phyloP scores from a whole-genome alignment of 2,797 vertebrate genomes.

The Pelochelys cantorii region DNA sequence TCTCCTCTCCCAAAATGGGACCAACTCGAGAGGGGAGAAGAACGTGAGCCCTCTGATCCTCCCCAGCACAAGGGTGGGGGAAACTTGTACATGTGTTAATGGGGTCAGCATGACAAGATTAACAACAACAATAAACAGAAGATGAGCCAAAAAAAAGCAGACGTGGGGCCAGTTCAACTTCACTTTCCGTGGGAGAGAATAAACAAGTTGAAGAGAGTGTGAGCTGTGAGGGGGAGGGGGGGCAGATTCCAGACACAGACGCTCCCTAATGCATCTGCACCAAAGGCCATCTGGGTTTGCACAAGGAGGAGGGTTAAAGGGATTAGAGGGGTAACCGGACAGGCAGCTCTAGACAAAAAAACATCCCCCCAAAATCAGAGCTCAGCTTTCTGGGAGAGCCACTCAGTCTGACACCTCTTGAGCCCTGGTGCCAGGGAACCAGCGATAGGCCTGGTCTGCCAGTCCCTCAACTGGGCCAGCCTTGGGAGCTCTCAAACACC shows the following conservation, averaged over 20 bases:
- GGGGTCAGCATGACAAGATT: conserved; percentile 29
- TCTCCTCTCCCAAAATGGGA: too few relatives aligned
- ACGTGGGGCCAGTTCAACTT: conserved; percentile 42
- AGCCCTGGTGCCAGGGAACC: not conserved
- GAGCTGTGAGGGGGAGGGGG: not conserved
- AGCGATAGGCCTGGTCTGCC: not conserved
- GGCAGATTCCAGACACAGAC: conserved; percentile 31
- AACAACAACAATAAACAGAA: not conserved
- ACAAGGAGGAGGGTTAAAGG: conserved; percentile 30
- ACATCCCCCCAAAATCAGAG: not conserved
- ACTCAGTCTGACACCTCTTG: rapidly evolving
- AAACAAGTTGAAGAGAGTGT: conserved; percentile 40
- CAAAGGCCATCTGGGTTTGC: conserved; percentile 19
- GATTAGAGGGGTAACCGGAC: not conserved
- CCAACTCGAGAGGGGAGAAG: not conserved
- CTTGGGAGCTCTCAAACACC: not conserved
- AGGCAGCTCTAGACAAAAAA: not conserved
- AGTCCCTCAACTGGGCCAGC: rapidly evolving
- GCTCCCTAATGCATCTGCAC: not conserved
- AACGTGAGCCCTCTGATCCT: not conserved
- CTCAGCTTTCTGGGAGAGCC: rapidly evolving
- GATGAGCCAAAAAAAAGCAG: conserved; percentile 59
- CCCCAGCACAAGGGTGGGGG: not conserved
- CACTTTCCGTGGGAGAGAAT: conserved; percentile 67
- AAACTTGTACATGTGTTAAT: rapidly evolving